Evolutionary conservation across 2,113 vertebrate species (phyloP), one percentile per base, ranked within the genome.

Genomic region (Perca flavescens): DNA sequence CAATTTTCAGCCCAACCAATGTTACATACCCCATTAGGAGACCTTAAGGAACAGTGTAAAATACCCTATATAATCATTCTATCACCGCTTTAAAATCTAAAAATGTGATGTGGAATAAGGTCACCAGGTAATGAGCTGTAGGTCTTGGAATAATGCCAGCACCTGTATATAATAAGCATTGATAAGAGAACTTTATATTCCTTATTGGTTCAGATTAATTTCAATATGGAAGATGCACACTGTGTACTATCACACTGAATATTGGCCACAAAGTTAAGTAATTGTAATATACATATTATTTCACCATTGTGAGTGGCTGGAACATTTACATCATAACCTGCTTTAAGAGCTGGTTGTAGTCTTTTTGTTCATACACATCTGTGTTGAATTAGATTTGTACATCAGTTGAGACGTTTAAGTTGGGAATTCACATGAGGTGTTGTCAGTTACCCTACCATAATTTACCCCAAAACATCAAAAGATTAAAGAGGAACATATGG

Each of bases 401-500:
- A 17, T 57, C 10, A n/a, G n/a, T 8, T 62, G 6, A 43, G 1
- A 52, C 14, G 47, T 28, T 0, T 14, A 28, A 17, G 3, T 40
- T 36, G 31, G 11, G 5, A 34, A 17, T 31, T 34, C 4, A n/a
- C 17, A 6, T 54, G 31, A 10, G 4, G 40, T 5, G 22, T 49
- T 62, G 21, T 53, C n/a, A 10, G 22, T 47, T 40, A 3, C 1
- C 5, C 15, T 43, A 43, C 10, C 40, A 43, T 43, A 0, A 43
- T 11, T 43, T 43, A 43, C 40, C 10, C 40, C 40, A 62, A 43
- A 73, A 28, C 43, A 36, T n/a, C 8, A 25, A 16, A n/a, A 54
- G 2, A 75, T 62, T 22, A 52, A 79, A 63, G n/a, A 43, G 22
- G 28, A 50, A 43, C 61, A 65, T 64, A 80, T 77, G 66, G 67